phyloP scores from a whole-genome alignment of 2,888 invertebrate species.

The Sinhomidia bicolor region DNA sequence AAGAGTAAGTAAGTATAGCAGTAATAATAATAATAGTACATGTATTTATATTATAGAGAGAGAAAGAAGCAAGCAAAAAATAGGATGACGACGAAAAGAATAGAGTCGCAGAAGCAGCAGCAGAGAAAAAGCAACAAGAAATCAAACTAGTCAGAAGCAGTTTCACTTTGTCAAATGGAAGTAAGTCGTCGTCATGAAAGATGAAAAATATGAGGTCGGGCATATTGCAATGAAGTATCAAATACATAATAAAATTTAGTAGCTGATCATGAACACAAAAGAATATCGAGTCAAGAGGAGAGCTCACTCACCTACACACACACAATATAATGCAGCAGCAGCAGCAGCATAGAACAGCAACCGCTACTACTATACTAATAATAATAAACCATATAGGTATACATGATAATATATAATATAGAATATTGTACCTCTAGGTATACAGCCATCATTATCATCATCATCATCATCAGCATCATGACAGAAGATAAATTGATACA shows the following conservation, averaged over 20 bases:
- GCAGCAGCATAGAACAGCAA: too few species aligned
- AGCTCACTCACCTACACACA: neutral
- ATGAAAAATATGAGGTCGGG: slow-evolving; percentile 56
- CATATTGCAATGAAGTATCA: slow-evolving; percentile 56
- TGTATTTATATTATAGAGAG: neutral
- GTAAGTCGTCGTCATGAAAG: slow-evolving; percentile 52
- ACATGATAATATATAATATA: neutral
- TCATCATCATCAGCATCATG: slow-evolving; percentile 18
- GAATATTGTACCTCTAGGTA: neutral
- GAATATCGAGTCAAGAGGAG: neutral
- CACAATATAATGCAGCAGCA: neutral
- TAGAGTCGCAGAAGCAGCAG: neutral
- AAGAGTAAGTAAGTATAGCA: neutral
- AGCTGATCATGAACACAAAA: slow-evolving; percentile 41
- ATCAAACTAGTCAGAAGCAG: slow-evolving; percentile 68
- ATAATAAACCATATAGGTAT: neutral
- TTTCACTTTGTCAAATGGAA: slow-evolving; percentile 65
- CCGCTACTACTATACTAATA: neutral
- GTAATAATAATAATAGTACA: too few species aligned
- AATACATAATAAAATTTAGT: slow-evolving; percentile 55
- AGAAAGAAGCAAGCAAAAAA: too few species aligned
- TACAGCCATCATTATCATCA: neutral
- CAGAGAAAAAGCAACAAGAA: slow-evolving; percentile 60
- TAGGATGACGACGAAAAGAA: neutral
- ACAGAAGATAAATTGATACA: slow-evolving; percentile 36